These are phyloP conservation scores for Schizaphis graminum DNA, from an alignment of 2,888 invertebrate genomes.

Conservation along the genomic window DNA sequence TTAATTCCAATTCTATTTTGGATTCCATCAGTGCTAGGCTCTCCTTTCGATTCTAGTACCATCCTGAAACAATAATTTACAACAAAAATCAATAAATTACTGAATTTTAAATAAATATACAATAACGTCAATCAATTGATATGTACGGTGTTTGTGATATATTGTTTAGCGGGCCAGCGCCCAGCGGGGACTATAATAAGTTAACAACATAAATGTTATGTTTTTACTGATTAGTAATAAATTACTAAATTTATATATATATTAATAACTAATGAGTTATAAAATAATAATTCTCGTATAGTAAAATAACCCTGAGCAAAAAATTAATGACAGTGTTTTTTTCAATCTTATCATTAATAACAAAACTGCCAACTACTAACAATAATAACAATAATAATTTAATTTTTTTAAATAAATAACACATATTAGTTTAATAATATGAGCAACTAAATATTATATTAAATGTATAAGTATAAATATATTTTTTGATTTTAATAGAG, in stretches of 20 bases:
- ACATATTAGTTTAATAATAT: background rate
- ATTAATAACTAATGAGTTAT: background rate
- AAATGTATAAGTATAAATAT: background rate
- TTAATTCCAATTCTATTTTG: slow-evolving; percentile 44
- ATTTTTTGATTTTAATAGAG: background rate
- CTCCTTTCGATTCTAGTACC: slow-evolving; percentile 58
- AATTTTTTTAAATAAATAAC: background rate
- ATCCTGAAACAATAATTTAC: slow-evolving; percentile 50
- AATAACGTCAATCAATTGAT: background rate
- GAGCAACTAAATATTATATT: background rate
- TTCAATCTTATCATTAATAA: background rate
- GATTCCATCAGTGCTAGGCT: slow-evolving; percentile 61
- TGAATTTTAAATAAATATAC: background rate
- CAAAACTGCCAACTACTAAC: background rate
- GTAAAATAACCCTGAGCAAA: background rate
- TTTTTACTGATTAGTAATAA: background rate
- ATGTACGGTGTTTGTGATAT: background rate
- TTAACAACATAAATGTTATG: background rate
- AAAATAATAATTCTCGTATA: background rate
- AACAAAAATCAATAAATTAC: background rate
- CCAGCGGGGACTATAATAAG: background rate
- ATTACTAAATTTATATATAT: background rate
- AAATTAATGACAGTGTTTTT: background rate
- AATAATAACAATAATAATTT: background rate
- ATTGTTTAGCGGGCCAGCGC: background rate